Conservation (phyloP, 23 tunicate species). For the Trididemnum clinides region DNA sequence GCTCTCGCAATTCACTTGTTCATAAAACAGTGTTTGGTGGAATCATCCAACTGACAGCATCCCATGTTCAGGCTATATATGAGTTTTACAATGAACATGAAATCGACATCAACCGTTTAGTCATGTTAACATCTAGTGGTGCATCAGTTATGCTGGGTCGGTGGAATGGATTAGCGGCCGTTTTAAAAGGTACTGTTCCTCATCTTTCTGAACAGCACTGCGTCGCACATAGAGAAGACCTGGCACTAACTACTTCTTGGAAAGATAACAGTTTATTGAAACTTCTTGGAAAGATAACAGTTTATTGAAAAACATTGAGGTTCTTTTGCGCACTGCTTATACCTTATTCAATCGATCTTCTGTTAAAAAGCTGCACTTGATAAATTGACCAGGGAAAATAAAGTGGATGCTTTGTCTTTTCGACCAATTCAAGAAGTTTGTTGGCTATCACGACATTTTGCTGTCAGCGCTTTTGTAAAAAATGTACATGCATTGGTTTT, state of each 20-base stretch:
- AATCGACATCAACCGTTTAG: neutral
- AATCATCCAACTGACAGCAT: no score
- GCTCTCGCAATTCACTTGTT: neutral
- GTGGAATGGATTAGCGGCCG: neutral
- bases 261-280: neutral
- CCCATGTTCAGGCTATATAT: neutral
- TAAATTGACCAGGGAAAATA: no score
- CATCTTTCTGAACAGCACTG: neutral
- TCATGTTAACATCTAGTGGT: conserved; percentile 11
- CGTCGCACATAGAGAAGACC: neutral
- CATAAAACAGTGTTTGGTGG: conserved; percentile 7
- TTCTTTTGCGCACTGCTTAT: neutral
- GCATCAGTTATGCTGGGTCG: neutral
- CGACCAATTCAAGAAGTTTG: conserved; percentile 1
- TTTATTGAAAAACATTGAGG: neutral
- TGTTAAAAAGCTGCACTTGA: no score
- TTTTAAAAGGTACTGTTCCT: neutral
- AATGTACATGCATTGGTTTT: no score
- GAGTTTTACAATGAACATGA: neutral
- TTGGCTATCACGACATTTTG: neutral
- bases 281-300: neutral
- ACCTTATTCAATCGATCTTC: neutral
- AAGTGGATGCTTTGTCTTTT: neutral
- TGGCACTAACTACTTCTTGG: neutral
- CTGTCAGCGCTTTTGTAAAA: no score